These are phyloP conservation scores for Mechanitis messenoides DNA, from an alignment of 2,888 invertebrate species.

Conservation along the genomic window DNA sequence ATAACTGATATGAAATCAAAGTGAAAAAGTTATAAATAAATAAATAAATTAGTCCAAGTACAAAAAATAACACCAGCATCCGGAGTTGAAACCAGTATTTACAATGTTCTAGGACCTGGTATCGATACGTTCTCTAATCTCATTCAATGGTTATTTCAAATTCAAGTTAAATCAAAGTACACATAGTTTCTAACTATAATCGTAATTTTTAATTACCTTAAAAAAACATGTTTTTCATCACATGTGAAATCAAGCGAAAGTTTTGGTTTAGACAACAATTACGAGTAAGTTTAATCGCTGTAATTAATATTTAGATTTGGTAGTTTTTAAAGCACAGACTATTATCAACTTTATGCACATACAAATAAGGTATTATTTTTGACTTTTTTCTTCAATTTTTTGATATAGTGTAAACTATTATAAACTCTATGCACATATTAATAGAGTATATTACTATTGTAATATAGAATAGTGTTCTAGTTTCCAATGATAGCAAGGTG, in stretches of 20 bases:
- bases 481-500: constrained; percentile 1
- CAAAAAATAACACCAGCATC: no score
- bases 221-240: constrained; percentile 6
- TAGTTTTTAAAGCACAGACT: not conserved
- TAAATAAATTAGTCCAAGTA: no score
- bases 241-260: constrained; percentile 26
- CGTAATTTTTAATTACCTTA: not conserved
- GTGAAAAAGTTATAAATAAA: no score
- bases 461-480: not conserved
- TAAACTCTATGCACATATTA: not conserved
- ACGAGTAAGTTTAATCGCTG: constrained; percentile 12
- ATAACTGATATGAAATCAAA: no score
- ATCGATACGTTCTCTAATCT: no score
- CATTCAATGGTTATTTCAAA: no score
- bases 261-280: constrained; percentile 16
- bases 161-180: not conserved
- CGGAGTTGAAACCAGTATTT: no score
- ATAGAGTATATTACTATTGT: not conserved
- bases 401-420: no score
- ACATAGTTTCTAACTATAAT: not conserved
- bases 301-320: constrained; percentile 13
- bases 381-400: no score
- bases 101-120: no score
- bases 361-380: not conserved
- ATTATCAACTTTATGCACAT: not conserved